Conservation (phyloP, 2,888 invertebrate species). For the Phasia obesa region DNA sequence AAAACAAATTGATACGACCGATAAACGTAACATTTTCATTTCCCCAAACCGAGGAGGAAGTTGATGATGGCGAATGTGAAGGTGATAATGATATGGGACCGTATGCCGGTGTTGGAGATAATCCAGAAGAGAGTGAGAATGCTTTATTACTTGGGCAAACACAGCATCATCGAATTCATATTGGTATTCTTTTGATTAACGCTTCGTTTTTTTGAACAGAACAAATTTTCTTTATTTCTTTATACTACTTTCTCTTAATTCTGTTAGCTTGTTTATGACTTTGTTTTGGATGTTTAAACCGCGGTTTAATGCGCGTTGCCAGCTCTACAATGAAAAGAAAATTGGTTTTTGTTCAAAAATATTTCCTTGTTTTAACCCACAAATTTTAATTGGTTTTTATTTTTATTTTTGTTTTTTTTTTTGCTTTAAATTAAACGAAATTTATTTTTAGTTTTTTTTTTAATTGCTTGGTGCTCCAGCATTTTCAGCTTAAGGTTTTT, state of each 20-base stretch:
- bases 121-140: slow-evolving; percentile 83
- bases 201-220: slow-evolving; percentile 75
- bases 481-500: slow-evolving; percentile 66
- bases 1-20: slow-evolving; percentile 90
- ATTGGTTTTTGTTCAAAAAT: slow-evolving; percentile 67
- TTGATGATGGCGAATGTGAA: slow-evolving; percentile 82
- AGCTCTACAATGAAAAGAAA: slow-evolving; percentile 53
- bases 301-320: slow-evolving; percentile 27
- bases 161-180: slow-evolving; percentile 82
- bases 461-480: slow-evolving; percentile 14
- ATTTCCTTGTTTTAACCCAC: slow-evolving; percentile 75
- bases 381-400: slow-evolving; percentile 38
- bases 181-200: slow-evolving; percentile 83
- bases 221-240: slow-evolving; percentile 69
- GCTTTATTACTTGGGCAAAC: slow-evolving; percentile 83
- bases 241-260: slow-evolving; percentile 36
- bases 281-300: slow-evolving; percentile 43
- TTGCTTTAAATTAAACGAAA: slow-evolving; percentile 52
- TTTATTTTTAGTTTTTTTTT: slow-evolving; percentile 60
- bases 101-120: slow-evolving; percentile 80
- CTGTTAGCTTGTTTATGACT: slow-evolving; percentile 35
- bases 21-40: slow-evolving; percentile 95
- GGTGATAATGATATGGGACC: slow-evolving; percentile 78
- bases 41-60: slow-evolving; percentile 89
- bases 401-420: slow-evolving; percentile 29